Evolutionary conservation across 2,113 vertebrate species (phyloP), one percentile per base, ranked within the genome.

Genomic region (Zingel zingel): DNA sequence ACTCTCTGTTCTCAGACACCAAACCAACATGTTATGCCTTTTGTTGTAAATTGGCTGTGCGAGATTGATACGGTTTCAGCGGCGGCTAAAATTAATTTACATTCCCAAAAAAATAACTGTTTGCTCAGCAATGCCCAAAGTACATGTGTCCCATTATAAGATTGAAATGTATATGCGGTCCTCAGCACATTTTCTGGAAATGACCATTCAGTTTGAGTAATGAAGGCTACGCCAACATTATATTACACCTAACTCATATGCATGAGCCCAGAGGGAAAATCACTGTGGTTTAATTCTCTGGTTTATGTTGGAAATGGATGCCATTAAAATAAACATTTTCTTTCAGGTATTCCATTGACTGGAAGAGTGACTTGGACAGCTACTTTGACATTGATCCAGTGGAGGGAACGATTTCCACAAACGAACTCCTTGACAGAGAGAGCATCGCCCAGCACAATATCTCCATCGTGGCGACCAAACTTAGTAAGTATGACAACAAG

Each of bases 381-480:
- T 97, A 96, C 94, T 99, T 99, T 74, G 96, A 96, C 91, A 96
- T 99, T 79, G 97, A 99, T 79, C 96, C 96, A 4, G 96, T 95
- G 64, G 97, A 98, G 90, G 98, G 98, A 85, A 99, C 98, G 3
- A 96, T 99, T 84, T 97, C 97, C 86, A 99, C 97, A 69, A 98
- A 98, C 61, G 96, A 98, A 86, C 94, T 97, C 69, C 93, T 99
- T 69, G 97, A 99, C 96, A 95, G 98, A 89, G 98, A 99, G 92
- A 98, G 82, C 91, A 95, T 96, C 23, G 94, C 97, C 4, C 97
- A 97, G 86, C 98, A 98, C 92, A 99, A 98, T 91, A 97, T 99
- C 94, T 97, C 97, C 85, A 93, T 99, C 84, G 96, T 98, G 93
- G 97, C 98, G 57, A 98, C 97, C 94, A 99, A 99, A 97, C 95